Base-by-base conservation (phyloP, 2,113 vertebrate species). In the Heptranchias perlo region DNA sequence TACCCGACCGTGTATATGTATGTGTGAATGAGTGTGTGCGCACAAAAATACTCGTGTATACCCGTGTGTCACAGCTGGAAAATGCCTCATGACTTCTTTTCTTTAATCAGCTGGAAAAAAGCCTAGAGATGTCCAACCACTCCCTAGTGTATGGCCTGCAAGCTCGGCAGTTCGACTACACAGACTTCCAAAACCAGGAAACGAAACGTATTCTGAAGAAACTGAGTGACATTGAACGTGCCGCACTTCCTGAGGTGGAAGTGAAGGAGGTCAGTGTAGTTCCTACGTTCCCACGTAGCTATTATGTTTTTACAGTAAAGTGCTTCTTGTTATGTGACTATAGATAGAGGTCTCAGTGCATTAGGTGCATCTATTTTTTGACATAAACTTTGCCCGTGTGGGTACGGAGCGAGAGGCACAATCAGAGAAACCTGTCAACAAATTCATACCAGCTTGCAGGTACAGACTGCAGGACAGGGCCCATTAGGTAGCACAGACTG, bases 161-260 rank as follows among this genome's bases (percentile, higher is more conserved):
- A 96, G 99, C 99, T 89, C 98, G 98, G 52, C 96, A 97, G 94
- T 99, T 98, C 0, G 99, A 99, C 87, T 97, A 98, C 96, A 97
- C 97, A 0, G 98, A 99, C 96, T 99, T 99, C 97, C 98, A 98
- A 97, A 98, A 99, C 0, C 0, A 84, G 25, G 97, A 96, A 0
- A 97, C 98, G 96, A 98, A 97, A 69, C 98, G 99, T 76, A 98
- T 99, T 96, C 97, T 99, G 23, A 98, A 97, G 96, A 99, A 99
- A 97, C 97, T 99, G 96, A 99, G 99, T 58, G 98, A 99, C 97
- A 97, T 99, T 4, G 99, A 98, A 67, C 98, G 98, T 64, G 98
- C 99, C 0, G 99, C 98, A 0, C 97, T 99, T 28, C 62, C 98
- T 0, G 18, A 97, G 1, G 0, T 28, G 0, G 97, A 99, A 93